Evolutionary conservation across 1,140 invertebrate species (phyloP).

Genomic region (Platorchestia sp.): DNA sequence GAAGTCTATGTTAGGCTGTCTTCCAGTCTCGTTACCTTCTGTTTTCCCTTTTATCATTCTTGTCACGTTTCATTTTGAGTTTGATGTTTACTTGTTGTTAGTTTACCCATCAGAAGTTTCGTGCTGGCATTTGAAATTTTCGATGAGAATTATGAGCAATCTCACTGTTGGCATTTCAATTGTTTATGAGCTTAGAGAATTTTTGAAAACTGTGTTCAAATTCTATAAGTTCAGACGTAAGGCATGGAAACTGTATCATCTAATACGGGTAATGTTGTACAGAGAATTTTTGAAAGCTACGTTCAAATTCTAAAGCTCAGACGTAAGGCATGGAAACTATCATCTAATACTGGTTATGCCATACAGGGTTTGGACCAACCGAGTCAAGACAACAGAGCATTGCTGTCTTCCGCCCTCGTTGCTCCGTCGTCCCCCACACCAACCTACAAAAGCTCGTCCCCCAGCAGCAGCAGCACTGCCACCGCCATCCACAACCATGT

Average conservation of each 20-base stretch:
- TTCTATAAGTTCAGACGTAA: background rate
- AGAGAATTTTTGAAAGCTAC: background rate
- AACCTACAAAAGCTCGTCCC: slow-evolving; percentile 27
- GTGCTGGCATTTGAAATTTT: background rate
- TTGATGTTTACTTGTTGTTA: too few species aligned
- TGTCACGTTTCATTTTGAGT: too few species aligned
- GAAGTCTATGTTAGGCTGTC: background rate
- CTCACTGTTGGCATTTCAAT: background rate
- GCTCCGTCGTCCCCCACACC: background rate
- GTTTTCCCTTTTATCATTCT: background rate
- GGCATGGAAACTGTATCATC: background rate
- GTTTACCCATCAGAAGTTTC: too few species aligned
- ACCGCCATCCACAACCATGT: slow-evolving; percentile 51
- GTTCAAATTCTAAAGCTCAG: background rate
- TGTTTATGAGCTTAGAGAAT: background rate
- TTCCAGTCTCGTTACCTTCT: background rate
- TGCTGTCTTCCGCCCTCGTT: background rate
- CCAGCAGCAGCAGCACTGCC: slow-evolving; percentile 25
- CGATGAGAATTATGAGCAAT: background rate
- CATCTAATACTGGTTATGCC: background rate
- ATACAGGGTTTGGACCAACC: slow-evolving; percentile 21
- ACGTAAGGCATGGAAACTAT: background rate
- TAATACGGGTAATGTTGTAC: background rate
- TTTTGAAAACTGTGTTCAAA: background rate
- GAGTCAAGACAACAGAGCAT: background rate